Percentiles rank a stretch among this genome's conserved stretches.
Conservation (phyloP, 2,113 vertebrate genomes). For the Desmodus rotundus region DNA sequence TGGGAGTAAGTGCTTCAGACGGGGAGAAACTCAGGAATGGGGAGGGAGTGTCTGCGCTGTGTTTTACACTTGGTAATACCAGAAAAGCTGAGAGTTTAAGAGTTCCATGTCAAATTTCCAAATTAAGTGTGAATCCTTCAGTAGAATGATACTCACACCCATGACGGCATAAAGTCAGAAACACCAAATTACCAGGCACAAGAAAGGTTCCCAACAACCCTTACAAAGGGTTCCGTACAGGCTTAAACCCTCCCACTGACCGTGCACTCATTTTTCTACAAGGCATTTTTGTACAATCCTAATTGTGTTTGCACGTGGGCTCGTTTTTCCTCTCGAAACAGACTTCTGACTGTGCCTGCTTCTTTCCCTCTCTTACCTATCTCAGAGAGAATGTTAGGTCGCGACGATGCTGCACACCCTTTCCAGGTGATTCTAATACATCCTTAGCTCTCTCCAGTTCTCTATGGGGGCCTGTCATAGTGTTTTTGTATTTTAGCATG, state of each 20-base stretch:
- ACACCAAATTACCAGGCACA: not conserved
- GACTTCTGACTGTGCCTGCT: not conserved
- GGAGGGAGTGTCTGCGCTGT: not conserved
- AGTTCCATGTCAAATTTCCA: constrained; percentile 8
- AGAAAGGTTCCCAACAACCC: not conserved
- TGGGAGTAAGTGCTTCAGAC: not conserved
- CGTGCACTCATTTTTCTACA: not conserved
- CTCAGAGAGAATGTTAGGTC: not conserved
- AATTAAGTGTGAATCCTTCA: not conserved
- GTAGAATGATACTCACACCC: not conserved
- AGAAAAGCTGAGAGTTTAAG: not conserved
- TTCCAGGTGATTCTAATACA: not conserved
- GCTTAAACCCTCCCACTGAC: not conserved
- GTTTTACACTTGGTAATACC: not conserved
- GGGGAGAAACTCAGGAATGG: not conserved
- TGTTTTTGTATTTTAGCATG: not conserved
- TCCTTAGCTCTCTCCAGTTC: not conserved
- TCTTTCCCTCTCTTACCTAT: not conserved
- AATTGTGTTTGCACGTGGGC: not conserved
- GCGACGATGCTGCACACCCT: not conserved
- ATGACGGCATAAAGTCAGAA: not conserved
- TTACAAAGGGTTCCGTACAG: not conserved
- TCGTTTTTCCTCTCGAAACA: not conserved
- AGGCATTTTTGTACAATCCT: not conserved
- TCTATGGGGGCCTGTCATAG: not conserved